Evolutionary conservation across 1,140 invertebrate genomes (phyloP), one percentile per base, ranked within the genome.

Genomic region (Subanguina moxae): DNA sequence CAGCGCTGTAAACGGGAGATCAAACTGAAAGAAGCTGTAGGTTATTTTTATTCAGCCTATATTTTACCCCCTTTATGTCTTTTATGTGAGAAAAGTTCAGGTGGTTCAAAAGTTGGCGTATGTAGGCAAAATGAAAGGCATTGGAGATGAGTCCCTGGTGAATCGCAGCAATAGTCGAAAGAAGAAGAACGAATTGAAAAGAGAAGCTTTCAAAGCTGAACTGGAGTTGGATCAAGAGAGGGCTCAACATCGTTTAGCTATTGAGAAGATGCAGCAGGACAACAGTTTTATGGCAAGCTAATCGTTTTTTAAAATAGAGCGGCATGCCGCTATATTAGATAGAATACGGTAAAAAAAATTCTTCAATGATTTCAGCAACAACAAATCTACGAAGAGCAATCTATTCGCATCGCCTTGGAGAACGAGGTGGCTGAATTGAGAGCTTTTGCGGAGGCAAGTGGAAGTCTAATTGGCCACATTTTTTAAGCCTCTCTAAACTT

Each of bases 21-120:
- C 11, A 58, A 45, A 27, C n/a, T 80, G 27, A 77, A 77, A 43
- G 68, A 77, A 23, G 28, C 66, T 17, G 73, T 73, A 46, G 8
- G 63, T 62, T 23, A 43, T 32, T 70, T 57, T 43, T 64, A 25
- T 5, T 52, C 3, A 52, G 17, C n/a, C 8, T 21, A 15, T 38
- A 52, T 8, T 13, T 45, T 45, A n/a, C 43, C n/a, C n/a, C 11
- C 43, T n/a, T n/a, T n/a, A n/a, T n/a, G n/a, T n/a, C n/a, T n/a
- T 45, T 45, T 45, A 45, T 45, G 17, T 52, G 23, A 52, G 17
- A 21, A 21, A 25, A 21, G 17, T 45, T 52, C 3, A 52, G 48
- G 48, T 52, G n/a, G 48, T 61, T n/a, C 3, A 61, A 61, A 61
- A 61, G 3, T 28, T 61, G 57, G 58, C n/a, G 15, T 61, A 61